These are phyloP conservation scores for Geodia barretti DNA, from an alignment of 37 sponge, comb jelly and placozoan species.

Conservation along the genomic window DNA sequence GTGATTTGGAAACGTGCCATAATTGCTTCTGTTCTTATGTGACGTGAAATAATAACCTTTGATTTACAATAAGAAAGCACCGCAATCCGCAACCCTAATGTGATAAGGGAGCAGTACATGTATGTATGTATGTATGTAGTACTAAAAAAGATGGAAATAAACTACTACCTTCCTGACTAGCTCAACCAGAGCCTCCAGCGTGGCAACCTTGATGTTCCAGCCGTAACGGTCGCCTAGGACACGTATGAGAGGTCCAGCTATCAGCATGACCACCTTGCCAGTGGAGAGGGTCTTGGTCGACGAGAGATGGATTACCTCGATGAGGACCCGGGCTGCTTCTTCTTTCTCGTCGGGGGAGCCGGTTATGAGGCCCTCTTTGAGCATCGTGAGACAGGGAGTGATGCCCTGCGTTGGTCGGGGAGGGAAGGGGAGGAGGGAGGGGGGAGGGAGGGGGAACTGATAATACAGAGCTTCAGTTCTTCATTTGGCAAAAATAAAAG, in stretches of 20 bases:
- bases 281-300: constrained; percentile 54
- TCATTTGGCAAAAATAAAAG: too few species aligned
- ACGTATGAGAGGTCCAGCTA: constrained; percentile 96
- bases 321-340: constrained; percentile 83
- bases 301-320: constrained; percentile 82
- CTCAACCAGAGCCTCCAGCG: constrained; percentile 83
- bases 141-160: neutral
- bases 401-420: constrained; percentile 74
- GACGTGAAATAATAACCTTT: too few species aligned
- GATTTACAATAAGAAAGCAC: too few species aligned
- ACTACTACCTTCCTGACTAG: constrained; percentile 79
- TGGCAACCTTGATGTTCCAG: constrained; percentile 84
- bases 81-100: too few species aligned
- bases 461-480: too few species aligned
- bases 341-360: constrained; percentile 94
- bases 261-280: constrained; percentile 73
- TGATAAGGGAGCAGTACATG: too few species aligned
- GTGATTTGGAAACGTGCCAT: too few species aligned
- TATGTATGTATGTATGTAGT: too few species aligned
- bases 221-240: constrained; percentile 88
- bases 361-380: constrained; percentile 88
- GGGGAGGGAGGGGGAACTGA: too few species aligned
- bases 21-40: too few species aligned
- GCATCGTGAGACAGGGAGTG: constrained; percentile 63
- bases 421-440: constrained; percentile 24